Percentiles rank a stretch among this genome's conserved stretches.
Conservation (phyloP, 2,888 invertebrate genomes). For the Drosophila picticornis region DNA sequence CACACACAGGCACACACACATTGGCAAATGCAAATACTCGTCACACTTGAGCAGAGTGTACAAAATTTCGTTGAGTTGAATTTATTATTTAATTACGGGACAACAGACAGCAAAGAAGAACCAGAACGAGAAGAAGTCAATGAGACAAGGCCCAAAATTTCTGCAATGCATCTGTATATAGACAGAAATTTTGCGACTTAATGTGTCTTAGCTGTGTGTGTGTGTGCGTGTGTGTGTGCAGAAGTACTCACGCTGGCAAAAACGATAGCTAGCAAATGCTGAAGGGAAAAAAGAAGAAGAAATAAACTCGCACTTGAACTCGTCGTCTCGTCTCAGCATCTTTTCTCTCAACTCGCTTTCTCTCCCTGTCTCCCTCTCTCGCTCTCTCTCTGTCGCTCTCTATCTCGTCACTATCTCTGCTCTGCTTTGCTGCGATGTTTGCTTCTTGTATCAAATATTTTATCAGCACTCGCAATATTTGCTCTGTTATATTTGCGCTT, state of each 20-base stretch:
- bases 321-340: constrained; percentile 11
- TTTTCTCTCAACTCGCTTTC: background rate
- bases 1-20: background rate
- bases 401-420: background rate
- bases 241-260: constrained; percentile 30
- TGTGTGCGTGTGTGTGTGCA: background rate
- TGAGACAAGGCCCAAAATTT: constrained; percentile 17
- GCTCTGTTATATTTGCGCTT: constrained; percentile 38
- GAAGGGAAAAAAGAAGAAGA: constrained; percentile 26
- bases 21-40: constrained; percentile 41
- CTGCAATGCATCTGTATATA: constrained; percentile 1
- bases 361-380: background rate
- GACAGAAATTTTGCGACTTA: constrained; percentile 6
- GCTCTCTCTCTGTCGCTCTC: background rate
- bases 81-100: constrained; percentile 73
- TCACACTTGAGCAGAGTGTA: constrained; percentile 31
- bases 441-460: constrained; percentile 42
- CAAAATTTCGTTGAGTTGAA: constrained; percentile 49
- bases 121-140: too few relatives aligned
- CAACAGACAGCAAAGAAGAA: constrained; percentile 18
- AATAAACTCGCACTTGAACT: constrained; percentile 45
- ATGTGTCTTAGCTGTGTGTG: constrained; percentile 15
- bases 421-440: background rate
- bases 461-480: constrained; percentile 52
- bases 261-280: constrained; percentile 37